phyloP scores from a whole-genome alignment of 2,113 vertebrate species.

The Gobius niger region DNA sequence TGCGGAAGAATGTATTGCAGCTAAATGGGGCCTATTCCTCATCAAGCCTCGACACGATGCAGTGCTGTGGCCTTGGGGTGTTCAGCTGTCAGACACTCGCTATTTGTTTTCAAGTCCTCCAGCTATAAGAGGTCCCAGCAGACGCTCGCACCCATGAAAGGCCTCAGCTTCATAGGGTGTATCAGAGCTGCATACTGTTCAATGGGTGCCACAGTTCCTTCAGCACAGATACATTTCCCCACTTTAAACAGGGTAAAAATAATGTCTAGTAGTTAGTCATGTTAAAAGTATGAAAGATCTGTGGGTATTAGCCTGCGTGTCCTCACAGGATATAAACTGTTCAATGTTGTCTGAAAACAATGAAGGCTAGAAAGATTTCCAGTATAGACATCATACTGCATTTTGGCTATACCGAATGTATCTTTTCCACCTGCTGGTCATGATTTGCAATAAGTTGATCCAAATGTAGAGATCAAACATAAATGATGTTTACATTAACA shows the following conservation, averaged over 20 bases:
- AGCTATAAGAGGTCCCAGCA: constrained; percentile 13
- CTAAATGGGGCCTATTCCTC: constrained; percentile 44
- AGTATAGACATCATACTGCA: too few species aligned
- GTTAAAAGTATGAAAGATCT: too few species aligned
- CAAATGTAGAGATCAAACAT: too few species aligned
- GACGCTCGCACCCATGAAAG: not conserved
- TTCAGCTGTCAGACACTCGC: constrained; percentile 30
- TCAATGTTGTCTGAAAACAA: too few species aligned
- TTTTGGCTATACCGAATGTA: not conserved
- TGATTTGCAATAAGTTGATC: not conserved
- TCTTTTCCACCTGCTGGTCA: not conserved
- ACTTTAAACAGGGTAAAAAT: too few species aligned
- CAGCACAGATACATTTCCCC: not conserved
- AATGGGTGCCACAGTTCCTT: not conserved
- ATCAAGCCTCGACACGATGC: constrained; percentile 62
- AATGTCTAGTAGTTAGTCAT: too few species aligned
- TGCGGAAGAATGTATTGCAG: constrained; percentile 54
- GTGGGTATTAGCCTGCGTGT: too few species aligned
- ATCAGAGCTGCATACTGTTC: not conserved
- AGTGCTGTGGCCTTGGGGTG: constrained; percentile 25
- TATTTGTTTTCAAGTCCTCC: constrained; percentile 54
- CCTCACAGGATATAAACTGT: too few species aligned
- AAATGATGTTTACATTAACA: too few species aligned
- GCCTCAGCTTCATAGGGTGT: not conserved
- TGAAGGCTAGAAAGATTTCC: too few species aligned